Conservation (phyloP, 2,113 vertebrate species). For the Thalassarche chlororhynchos region DNA sequence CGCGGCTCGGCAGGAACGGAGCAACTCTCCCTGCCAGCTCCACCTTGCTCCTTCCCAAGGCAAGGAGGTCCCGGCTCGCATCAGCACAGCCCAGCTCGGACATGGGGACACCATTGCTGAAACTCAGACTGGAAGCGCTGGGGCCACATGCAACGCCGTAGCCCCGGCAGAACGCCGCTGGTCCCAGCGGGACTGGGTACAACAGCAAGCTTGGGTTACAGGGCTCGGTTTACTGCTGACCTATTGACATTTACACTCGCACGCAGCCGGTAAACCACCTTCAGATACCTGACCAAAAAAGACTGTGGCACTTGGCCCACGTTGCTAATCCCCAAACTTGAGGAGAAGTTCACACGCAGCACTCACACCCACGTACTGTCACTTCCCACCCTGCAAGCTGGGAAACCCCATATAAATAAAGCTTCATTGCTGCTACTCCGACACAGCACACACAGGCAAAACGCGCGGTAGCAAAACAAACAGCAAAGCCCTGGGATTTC, state of each 20-base stretch:
- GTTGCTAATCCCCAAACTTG: slow-evolving; percentile 48
- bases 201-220: neutral
- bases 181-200: fast-evolving
- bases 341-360: neutral
- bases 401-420: slow-evolving; percentile 57
- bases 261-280: neutral
- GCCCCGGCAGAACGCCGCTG: fast-evolving
- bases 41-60: neutral
- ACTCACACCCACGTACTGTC: slow-evolving; percentile 5
- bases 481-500: slow-evolving; percentile 28
- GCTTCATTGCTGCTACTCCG: slow-evolving; percentile 2
- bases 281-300: slow-evolving; percentile 51
- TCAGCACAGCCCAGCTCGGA: neutral
- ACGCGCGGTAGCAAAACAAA: neutral
- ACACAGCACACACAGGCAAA: neutral
- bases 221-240: neutral
- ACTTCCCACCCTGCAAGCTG: slow-evolving; percentile 8
- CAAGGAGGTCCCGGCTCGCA: fast-evolving
- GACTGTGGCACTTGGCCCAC: neutral
- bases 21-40: neutral
- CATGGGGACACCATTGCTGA: neutral
- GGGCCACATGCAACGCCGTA: fast-evolving
- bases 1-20: neutral
- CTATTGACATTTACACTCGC: neutral
- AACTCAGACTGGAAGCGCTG: neutral